Conservation (phyloP, 2,888 invertebrate genomes). For the Leptinotarsa rubiginosa region DNA sequence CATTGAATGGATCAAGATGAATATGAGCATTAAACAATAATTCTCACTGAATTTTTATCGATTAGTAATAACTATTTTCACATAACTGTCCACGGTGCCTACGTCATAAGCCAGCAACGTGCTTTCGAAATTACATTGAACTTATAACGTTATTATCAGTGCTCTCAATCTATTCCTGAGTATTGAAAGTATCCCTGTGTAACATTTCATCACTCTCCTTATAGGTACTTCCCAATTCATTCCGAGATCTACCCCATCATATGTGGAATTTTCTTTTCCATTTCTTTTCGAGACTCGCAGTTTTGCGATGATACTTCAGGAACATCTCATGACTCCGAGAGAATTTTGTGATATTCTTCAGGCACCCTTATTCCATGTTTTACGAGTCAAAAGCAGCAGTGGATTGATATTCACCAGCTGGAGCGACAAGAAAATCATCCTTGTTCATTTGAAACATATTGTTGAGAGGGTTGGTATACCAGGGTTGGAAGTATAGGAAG, state of each 20-base stretch:
- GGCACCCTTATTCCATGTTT: background rate
- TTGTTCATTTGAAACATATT: background rate
- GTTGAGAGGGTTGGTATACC: background rate
- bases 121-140: no score
- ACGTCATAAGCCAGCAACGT: no score
- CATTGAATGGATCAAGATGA: no score
- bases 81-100: no score
- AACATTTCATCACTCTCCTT: background rate
- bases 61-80: no score
- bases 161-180: no score
- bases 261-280: background rate
- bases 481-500: background rate
- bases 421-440: background rate
- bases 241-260: background rate
- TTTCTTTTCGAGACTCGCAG: background rate
- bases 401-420: background rate
- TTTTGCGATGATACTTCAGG: background rate
- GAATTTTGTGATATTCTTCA: constrained; percentile 1
- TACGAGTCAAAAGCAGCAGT: background rate
- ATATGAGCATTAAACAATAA: no score
- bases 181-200: no score
- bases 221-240: background rate
- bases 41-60: no score
- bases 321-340: background rate
- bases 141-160: no score